These are phyloP conservation scores for Emberiza fucata DNA, from an alignment of 2,113 vertebrate genomes.

Conservation along the genomic window DNA sequence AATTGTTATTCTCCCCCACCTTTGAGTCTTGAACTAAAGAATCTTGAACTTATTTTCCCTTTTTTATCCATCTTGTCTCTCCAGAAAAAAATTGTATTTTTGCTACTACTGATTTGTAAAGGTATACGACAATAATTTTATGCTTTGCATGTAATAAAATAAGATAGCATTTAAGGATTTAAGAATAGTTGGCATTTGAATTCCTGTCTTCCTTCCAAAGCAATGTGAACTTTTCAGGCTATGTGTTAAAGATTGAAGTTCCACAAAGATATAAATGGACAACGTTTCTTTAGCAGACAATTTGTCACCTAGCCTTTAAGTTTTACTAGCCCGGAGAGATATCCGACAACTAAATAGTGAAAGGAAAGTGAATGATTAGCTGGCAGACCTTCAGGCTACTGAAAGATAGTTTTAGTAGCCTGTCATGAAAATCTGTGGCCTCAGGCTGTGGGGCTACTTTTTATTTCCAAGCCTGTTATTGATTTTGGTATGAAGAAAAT, in stretches of 20 bases:
- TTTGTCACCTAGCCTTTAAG: slow-evolving; percentile 67
- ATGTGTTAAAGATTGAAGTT: neutral
- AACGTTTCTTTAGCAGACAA: slow-evolving; percentile 33
- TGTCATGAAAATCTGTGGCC: slow-evolving; percentile 76
- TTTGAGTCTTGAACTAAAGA: neutral
- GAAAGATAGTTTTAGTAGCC: slow-evolving; percentile 74
- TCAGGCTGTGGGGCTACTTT: slow-evolving; percentile 63
- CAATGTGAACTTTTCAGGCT: neutral
- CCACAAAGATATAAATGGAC: slow-evolving; percentile 32
- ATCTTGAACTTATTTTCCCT: neutral
- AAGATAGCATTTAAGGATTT: neutral
- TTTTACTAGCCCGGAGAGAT: slow-evolving; percentile 66
- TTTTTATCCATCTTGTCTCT: neutral
- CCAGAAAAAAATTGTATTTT: neutral
- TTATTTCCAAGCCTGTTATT: slow-evolving; percentile 76
- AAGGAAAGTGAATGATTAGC: slow-evolving; percentile 67
- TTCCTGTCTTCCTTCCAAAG: neutral
- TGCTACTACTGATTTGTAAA: neutral
- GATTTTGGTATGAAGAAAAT: slow-evolving; percentile 78
- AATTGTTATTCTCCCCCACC: neutral
- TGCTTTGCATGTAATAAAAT: neutral
- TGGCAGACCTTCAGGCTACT: slow-evolving; percentile 63
- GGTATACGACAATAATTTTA: neutral
- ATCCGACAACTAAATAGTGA: slow-evolving; percentile 58
- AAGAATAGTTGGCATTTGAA: neutral